A percentile compares a stretch with the other conserved stretches of the same genome.
Conservation (phyloP, 2,113 vertebrate species). For the Calyptomena viridis region DNA sequence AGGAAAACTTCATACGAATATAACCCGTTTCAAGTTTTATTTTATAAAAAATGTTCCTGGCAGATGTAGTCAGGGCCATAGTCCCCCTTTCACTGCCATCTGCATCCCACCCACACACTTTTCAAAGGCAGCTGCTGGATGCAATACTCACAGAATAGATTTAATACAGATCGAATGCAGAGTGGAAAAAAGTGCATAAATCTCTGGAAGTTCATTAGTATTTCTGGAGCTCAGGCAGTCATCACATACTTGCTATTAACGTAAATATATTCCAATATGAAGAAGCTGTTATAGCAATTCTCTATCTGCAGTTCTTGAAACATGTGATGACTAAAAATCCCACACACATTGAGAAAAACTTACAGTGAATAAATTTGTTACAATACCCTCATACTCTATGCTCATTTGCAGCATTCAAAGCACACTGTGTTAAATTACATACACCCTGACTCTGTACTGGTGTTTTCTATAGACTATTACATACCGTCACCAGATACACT, state of each 20-base stretch:
- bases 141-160: not conserved
- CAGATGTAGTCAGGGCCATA: not conserved
- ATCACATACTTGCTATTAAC: constrained; percentile 17
- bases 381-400: not conserved
- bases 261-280: constrained; percentile 11
- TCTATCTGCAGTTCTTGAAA: not conserved
- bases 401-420: not conserved
- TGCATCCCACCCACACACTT: not conserved
- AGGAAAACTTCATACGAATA: not conserved
- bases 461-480: not conserved
- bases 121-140: not conserved
- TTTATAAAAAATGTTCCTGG: not conserved
- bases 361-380: constrained; percentile 2
- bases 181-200: not conserved
- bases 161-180: not conserved
- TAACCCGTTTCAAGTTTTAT: not conserved
- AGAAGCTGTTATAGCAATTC: constrained; percentile 16
- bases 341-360: not conserved
- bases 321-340: constrained; percentile 13
- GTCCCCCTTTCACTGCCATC: not conserved
- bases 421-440: not conserved
- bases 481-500: not conserved
- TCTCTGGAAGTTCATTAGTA: not conserved
- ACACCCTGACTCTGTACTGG: not conserved
- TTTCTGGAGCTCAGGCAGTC: constrained; percentile 17